Evolutionary conservation across 2,797 vertebrate species (phyloP), one percentile per base, ranked within the genome.

Genomic region (Calcarius lapponicus): DNA sequence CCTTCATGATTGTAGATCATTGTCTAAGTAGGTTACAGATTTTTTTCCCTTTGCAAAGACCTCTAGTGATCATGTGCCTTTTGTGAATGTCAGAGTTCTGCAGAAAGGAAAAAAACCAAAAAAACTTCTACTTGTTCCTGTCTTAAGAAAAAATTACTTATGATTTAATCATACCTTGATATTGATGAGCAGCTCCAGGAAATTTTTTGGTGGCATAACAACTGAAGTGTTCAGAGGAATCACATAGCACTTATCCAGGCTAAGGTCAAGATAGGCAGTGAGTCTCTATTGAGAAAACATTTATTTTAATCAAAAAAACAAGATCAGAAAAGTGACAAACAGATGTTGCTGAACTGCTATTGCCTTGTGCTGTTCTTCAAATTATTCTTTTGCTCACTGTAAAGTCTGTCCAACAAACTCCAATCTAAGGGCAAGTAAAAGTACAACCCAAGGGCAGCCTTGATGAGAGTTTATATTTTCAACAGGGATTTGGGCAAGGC

Each of bases 221-320:
- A 99, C 97, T 34, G 99, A 99, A 54, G 98, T 99, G 97, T 99
- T 99, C 96, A 99, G 98, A 40, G 99, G 98, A 96, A 99, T 99
- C 94, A 99, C 98, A 78, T 99, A 99, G 97, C 99, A 99, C 93
- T 99, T 99, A 97, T 99, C 98, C 98, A 99, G 98, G 92, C 97
- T 98, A 94, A 99, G 98, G 95, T 99, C 99, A 96, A 99, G 98
- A 96, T 99, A 99, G 31, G 99, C 99, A 8, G 99, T 99, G 97
- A 99, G 96, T 97, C 97, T 98, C 99, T 99, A 97, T 73, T 51
- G 72, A 95, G 57, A 72, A 61, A 94, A 94, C 40, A 88, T 21
- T 75, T 31, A 61, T 88, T 91, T 94, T 72, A 50, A 64, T 91
- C 47, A 94, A 81, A 61, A n/a, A 57, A 90, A n/a, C n/a, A n/a